Conservation (phyloP, 2,113 vertebrate genomes). For the Cyanoderma ruficeps region DNA sequence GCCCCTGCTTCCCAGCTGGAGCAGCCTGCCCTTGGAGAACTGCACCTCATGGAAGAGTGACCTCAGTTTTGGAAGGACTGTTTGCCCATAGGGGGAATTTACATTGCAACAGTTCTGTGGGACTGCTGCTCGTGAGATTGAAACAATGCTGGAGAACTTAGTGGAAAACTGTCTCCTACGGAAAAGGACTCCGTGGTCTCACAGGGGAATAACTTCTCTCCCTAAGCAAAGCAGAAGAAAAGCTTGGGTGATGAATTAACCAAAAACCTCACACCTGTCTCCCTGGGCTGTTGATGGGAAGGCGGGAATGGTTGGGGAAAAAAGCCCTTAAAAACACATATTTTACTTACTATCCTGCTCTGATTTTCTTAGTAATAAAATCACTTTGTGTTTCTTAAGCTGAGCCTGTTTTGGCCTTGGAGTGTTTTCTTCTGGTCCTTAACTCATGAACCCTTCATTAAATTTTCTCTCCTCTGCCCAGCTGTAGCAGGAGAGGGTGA, state of each 20-base stretch:
- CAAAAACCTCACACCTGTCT: not conserved
- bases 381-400: not conserved
- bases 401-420: not conserved
- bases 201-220: not conserved
- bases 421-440: not conserved
- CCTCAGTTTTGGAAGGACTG: not conserved
- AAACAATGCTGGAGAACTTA: not conserved
- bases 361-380: not conserved
- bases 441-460: not conserved
- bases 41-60: not conserved
- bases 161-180: accelerated
- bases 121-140: not conserved
- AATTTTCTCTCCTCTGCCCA: not conserved
- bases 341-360: not conserved
- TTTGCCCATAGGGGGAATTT: not conserved
- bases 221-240: not conserved
- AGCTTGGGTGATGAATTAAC: not conserved
- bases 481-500: not conserved
- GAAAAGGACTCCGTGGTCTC: not conserved
- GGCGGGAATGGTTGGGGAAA: not conserved
- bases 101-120: not conserved
- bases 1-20: not conserved
- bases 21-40: not conserved
- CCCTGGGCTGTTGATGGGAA: not conserved
- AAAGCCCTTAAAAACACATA: not conserved